These are phyloP conservation scores for Zaprionus capensis DNA, from an alignment of 1,140 invertebrate genomes.

Conservation along the genomic window DNA sequence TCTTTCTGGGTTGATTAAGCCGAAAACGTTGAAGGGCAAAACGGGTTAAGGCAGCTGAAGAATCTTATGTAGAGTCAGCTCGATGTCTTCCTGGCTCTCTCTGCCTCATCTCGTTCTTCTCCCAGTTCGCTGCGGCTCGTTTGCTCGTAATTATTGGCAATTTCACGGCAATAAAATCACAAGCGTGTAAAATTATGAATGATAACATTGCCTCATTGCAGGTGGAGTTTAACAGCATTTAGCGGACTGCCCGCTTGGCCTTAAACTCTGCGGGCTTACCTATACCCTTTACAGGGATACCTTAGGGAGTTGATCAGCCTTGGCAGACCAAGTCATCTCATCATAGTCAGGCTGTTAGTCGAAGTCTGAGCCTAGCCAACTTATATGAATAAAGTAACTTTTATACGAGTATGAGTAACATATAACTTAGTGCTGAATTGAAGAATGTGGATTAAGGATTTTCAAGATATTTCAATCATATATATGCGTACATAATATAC, in stretches of 20 bases:
- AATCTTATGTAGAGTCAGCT: constrained; percentile 36
- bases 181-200: constrained; percentile 78
- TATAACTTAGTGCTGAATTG: no score
- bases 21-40: constrained; percentile 37
- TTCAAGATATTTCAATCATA: no score
- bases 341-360: not conserved
- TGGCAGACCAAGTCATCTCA: not conserved
- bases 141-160: constrained; percentile 77
- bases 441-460: no score
- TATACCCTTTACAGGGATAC: constrained; percentile 9
- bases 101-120: not conserved
- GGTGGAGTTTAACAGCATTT: constrained; percentile 40
- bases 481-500: no score
- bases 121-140: constrained; percentile 27
- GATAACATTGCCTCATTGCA: constrained; percentile 56
- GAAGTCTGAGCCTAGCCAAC: no score
- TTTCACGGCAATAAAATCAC: constrained; percentile 82
- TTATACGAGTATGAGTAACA: no score
- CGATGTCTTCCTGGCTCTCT: not conserved
- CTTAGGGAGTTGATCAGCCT: not conserved
- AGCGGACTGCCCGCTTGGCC: constrained; percentile 16
- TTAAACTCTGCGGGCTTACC: constrained; percentile 15
- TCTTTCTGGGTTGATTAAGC: constrained; percentile 6
- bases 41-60: constrained; percentile 1
- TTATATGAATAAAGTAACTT: no score